These are phyloP conservation scores for Stegastes partitus DNA, from an alignment of 2,113 vertebrate genomes.

Conservation along the genomic window DNA sequence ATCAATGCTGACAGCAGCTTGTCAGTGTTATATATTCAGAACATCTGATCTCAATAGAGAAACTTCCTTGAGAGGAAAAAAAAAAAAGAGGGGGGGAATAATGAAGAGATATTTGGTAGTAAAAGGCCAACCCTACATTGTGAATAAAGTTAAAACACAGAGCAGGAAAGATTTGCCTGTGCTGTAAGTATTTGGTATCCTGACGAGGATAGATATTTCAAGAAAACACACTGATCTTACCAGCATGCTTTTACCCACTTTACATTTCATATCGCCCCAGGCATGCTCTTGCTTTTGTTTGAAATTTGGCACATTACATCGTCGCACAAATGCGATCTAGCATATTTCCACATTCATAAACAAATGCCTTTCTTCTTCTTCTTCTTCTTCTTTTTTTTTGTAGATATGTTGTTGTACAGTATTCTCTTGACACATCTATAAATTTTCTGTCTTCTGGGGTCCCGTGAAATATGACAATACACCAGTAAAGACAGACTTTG, in stretches of 20 bases:
- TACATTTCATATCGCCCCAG: constrained; percentile 52
- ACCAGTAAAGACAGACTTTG: constrained; percentile 68
- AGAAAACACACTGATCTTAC: constrained; percentile 51
- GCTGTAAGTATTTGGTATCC: constrained; percentile 29
- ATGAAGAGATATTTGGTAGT: constrained; percentile 65
- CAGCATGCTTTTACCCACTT: constrained; percentile 56
- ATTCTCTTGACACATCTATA: constrained; percentile 57
- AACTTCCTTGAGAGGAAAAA: constrained; percentile 67
- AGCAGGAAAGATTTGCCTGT: constrained; percentile 2
- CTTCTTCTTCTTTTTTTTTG: constrained; percentile 19
- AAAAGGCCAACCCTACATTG: constrained; percentile 69
- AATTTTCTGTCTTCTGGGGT: constrained; percentile 64
- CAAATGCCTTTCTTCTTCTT: constrained; percentile 75
- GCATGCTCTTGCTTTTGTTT: constrained; percentile 71
- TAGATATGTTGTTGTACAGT: constrained; percentile 38
- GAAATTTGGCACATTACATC: constrained; percentile 59
- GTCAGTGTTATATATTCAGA: constrained; percentile 82
- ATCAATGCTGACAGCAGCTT: constrained; percentile 85
- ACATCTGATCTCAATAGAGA: constrained; percentile 84
- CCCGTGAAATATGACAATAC: constrained; percentile 67
- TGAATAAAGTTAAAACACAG: constrained; percentile 64
- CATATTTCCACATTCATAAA: constrained; percentile 74
- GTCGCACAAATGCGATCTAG: constrained; percentile 67
- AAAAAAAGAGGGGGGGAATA: constrained; percentile 53
- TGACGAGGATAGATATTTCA: constrained; percentile 67